phyloP scores from a whole-genome alignment of 2,113 vertebrate species.

The Cottus gobio region DNA sequence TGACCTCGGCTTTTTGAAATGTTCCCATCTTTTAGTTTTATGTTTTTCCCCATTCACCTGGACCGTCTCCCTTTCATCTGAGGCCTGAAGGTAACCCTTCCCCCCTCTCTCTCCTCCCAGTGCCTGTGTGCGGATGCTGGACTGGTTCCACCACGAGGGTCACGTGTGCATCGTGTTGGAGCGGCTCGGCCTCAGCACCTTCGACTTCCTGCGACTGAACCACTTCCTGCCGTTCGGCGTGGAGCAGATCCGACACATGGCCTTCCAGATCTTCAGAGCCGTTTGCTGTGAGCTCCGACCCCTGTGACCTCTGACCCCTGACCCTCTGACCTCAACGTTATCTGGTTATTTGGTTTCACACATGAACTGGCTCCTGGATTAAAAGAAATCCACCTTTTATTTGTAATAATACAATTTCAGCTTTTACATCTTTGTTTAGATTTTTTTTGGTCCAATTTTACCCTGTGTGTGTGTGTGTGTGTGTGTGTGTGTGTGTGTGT shows the following conservation, averaged over 20 bases:
- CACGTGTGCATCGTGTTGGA: slow-evolving; percentile 97
- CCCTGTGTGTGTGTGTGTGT: not conserved
- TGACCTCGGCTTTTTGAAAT: too few relatives aligned
- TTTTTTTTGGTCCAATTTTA: too few relatives aligned
- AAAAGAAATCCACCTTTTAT: too few relatives aligned
- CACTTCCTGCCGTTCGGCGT: slow-evolving; percentile 91
- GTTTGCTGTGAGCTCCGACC: slow-evolving; percentile 90
- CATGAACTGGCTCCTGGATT: too few relatives aligned
- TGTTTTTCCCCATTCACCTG: too few relatives aligned
- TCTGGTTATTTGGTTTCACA: too few relatives aligned
- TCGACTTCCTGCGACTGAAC: slow-evolving; percentile 92
- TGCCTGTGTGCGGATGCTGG: slow-evolving; percentile 93
- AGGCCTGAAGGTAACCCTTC: too few relatives aligned
- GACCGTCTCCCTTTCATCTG: too few relatives aligned
- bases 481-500: slow-evolving; percentile 9
- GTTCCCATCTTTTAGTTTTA: too few relatives aligned
- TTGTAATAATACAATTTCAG: too few relatives aligned
- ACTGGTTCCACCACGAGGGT: slow-evolving; percentile 93
- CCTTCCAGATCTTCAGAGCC: slow-evolving; percentile 93
- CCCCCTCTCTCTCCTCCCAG: slow-evolving; percentile 22
- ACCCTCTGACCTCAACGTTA: not conserved
- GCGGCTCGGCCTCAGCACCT: slow-evolving; percentile 93
- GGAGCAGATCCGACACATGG: slow-evolving; percentile 93
- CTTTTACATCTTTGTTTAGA: too few relatives aligned
- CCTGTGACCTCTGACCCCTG: not conserved